Evolutionary conservation across 2,888 invertebrate genomes (phyloP), one percentile per base, ranked within the genome.

Genomic region (Xylota sylvarum): DNA sequence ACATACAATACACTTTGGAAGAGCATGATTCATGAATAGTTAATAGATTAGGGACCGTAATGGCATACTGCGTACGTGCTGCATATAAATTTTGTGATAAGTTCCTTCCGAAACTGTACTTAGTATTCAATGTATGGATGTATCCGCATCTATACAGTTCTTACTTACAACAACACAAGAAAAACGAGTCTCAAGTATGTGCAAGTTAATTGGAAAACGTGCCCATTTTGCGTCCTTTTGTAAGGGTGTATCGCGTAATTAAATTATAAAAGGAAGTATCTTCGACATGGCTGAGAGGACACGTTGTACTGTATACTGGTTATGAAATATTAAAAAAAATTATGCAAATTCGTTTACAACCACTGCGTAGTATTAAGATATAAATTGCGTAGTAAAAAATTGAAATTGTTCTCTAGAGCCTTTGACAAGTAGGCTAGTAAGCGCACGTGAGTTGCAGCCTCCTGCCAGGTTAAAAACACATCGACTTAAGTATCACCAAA

Each of bases 171-270:
- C 6, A 35, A 35, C 5, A 23, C 23, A 43, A 27, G 12, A 30
- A 40, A 67, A 69, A 69, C 6, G 4, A 60, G 67, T 17, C 40
- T 19, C 52, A 56, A 12, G 35, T 35, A 40, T 56, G 40, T 70
- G 64, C 48, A 32, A 70, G 14, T 52, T 74, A 74, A 84, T 84
- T 79, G 79, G 67, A 60, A 84, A 79, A 83, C 78, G 74, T 84
- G 84, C 62, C 23, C 62, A 73, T 52, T 73, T 56, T 32, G 9
- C 12, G 14, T 50, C n/a, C 32, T 43, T 19, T 64, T 35, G 19
- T 27, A 5, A 30, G 32, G 35, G n/a, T 62, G 40, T 50, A 50
- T 58, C 37, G 37, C 40, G 12, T 76, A 76, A 76, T 76, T 48
- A 67, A 52, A 58, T 69, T 77, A 69, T 40, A 30, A 62, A 73